These are phyloP conservation scores for Pelodiscus sinensis DNA, from an alignment of 2,113 vertebrate genomes.

Conservation along the genomic window DNA sequence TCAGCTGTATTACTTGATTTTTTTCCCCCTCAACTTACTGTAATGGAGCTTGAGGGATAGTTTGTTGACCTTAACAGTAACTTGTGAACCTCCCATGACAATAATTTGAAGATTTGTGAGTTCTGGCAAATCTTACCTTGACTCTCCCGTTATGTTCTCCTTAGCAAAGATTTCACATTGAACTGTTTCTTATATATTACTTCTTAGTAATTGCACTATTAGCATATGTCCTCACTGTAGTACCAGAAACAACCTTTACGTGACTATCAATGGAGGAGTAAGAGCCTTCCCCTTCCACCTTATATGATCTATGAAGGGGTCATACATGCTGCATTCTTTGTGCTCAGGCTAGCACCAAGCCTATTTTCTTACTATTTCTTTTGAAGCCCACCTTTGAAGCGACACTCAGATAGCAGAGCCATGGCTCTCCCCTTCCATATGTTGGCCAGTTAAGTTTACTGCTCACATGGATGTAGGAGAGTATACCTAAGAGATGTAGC, in stretches of 20 bases:
- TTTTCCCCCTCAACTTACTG: conserved; percentile 17
- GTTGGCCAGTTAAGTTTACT: neutral
- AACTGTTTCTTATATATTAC: neutral
- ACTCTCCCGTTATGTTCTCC: neutral
- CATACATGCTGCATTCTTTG: neutral
- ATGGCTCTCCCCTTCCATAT: neutral
- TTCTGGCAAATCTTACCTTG: neutral
- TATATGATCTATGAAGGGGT: accelerated
- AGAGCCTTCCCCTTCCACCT: neutral
- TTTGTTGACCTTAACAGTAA: conserved; percentile 27
- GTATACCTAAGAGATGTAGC: neutral
- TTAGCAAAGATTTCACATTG: neutral
- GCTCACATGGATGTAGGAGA: neutral
- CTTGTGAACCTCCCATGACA: neutral
- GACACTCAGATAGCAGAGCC: neutral
- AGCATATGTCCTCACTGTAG: accelerated
- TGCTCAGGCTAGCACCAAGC: accelerated
- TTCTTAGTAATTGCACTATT: neutral
- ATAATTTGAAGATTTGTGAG: neutral
- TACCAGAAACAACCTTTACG: neutral
- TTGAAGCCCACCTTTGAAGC: neutral
- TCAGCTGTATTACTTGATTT: conserved; percentile 12
- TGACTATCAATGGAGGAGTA: neutral
- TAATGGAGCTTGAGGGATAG: conserved; percentile 45
- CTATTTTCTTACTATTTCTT: neutral